Base-by-base conservation (phyloP, 2,888 invertebrate genomes). In the Cylindroiulus punctatus region DNA sequence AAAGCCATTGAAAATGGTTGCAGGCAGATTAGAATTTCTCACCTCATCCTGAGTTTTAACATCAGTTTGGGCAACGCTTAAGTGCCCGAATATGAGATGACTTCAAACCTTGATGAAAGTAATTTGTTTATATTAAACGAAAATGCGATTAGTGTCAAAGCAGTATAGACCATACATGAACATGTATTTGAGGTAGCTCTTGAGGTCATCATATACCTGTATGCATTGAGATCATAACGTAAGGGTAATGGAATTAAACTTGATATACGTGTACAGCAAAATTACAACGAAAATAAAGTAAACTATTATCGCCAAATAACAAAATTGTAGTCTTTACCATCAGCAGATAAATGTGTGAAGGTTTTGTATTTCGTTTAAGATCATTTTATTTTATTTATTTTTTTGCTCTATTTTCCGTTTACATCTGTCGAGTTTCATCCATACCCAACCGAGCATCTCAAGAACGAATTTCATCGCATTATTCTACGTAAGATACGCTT, bases 81-180 rank as follows among this genome's bases (percentile, higher is more conserved):
- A n/a, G 57, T 57, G 17, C 57, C n/a, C n/a, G 57, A 57, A 57
- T n/a, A 57, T 47, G 47, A 19, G 47, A 47, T 47, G 47, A 47
- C 47, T 19, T 47, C 14, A 47, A 47, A 47, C 47, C 10, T n/a
- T n/a, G 57, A 57, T 57, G 57, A 57, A 57, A 57, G 4, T 40
- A 40, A 40, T 40, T 40, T 40, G 57, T 57, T 57, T 57, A 57
- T 57, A 57, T 57, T 57, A 57, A 57, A 57, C n/a, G n/a, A 57
- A n/a, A 57, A 57, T 57, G 57, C n/a, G 57, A 57, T 57, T 57
- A 57, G 47, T 17, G 10, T 47, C 47, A 47, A 40, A 40, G 40
- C 40, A 40, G 40, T 8, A 8, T 40, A 8, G 40, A 40, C 8
- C 40, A 8, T n/a, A n/a, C n/a, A n/a, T n/a, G n/a, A n/a, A n/a